phyloP scores from a whole-genome alignment of 2,797 vertebrate genomes.

The Pygocentrus nattereri region DNA sequence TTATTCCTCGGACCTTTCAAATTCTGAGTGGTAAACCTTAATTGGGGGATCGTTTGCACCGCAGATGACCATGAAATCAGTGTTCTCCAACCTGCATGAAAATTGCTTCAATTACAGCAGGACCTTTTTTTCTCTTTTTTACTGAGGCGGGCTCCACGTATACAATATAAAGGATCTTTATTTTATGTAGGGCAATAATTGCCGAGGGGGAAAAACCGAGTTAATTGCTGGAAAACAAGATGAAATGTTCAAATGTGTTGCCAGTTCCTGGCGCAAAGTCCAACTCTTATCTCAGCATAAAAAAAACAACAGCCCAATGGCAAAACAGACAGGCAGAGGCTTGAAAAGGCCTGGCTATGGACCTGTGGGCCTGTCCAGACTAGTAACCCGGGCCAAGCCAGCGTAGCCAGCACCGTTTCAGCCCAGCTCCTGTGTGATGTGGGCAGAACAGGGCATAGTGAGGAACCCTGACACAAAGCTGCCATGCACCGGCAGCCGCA shows the following conservation, averaged over 20 bases:
- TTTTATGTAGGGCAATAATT: slow-evolving; percentile 80
- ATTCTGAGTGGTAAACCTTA: slow-evolving; percentile 65
- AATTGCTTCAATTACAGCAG: slow-evolving; percentile 64
- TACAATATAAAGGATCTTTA: slow-evolving; percentile 70
- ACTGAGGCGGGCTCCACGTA: slow-evolving; percentile 61
- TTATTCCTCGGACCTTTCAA: slow-evolving; percentile 72
- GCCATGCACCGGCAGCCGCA: slow-evolving; percentile 44
- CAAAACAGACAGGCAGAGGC: slow-evolving; percentile 29
- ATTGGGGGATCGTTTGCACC: slow-evolving; percentile 68
- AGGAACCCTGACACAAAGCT: slow-evolving; percentile 47
- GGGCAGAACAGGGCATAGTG: slow-evolving; percentile 34
- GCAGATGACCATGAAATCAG: slow-evolving; percentile 69
- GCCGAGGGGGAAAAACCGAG: slow-evolving; percentile 76
- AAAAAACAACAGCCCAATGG: slow-evolving; percentile 30
- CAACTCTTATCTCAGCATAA: slow-evolving; percentile 44
- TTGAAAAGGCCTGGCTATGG: slow-evolving; percentile 38
- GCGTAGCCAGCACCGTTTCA: slow-evolving; percentile 37
- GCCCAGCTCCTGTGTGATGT: slow-evolving; percentile 43
- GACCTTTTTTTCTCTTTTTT: slow-evolving; percentile 29
- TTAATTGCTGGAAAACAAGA: slow-evolving; percentile 76
- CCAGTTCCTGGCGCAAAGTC: slow-evolving; percentile 46
- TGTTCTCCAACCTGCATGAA: slow-evolving; percentile 68
- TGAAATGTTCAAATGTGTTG: slow-evolving; percentile 55
- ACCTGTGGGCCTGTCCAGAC: slow-evolving; percentile 41
- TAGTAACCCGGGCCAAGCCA: slow-evolving; percentile 55